Evolutionary conservation across 2,888 invertebrate species (phyloP), one percentile per base, ranked within the genome.

Genomic region (Stratiomys singularior): DNA sequence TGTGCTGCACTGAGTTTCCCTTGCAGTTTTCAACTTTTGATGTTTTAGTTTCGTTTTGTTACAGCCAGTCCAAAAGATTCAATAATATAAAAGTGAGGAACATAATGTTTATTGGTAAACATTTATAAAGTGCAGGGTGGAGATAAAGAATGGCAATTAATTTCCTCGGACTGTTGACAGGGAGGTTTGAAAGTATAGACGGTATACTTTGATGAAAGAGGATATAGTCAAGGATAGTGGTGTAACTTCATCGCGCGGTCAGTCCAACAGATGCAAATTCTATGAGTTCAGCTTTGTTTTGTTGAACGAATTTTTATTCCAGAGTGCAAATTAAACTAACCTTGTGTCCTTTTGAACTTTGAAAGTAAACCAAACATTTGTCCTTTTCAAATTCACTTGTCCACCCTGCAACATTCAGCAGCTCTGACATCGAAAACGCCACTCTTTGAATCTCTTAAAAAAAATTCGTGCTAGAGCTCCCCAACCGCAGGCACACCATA

Each of bases 21-120:
- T 58, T 77, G 77, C 77, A 74, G 71, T 72, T 25, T 63, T 46
- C 18, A 71, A 18, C 37, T 72, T 76, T 76, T 72, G 71, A 63
- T 78, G 63, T 64, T 67, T 58, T 60, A 71, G 64, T 46, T 47
- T 37, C 37, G 37, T 37, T 37, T 37, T 37, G 52, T 52, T 52
- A 15, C 52, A 52, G 37, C 37, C 37, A 37, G 30, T 18, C 52
- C 25, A 46, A 72, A 37, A 72, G 56, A 18, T 47, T 21, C 7
- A 58, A 58, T 30, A 58, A 15, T 67, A 64, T 76, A 72, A 77
- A 78, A 60, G 60, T 37, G 66, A 78, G 56, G 76, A 79, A 79
- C 76, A 78, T 74, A 56, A 44, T 79, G 77, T 79, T 81, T 80
- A 81, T 80, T 76, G 66, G 67, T 47, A 56, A 25, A 60, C 71